Percentiles rank a stretch among this genome's conserved stretches.
These are phyloP conservation scores for Tetragonula carbonaria DNA, from an alignment of 2,888 invertebrate species.

Conservation along the genomic window DNA sequence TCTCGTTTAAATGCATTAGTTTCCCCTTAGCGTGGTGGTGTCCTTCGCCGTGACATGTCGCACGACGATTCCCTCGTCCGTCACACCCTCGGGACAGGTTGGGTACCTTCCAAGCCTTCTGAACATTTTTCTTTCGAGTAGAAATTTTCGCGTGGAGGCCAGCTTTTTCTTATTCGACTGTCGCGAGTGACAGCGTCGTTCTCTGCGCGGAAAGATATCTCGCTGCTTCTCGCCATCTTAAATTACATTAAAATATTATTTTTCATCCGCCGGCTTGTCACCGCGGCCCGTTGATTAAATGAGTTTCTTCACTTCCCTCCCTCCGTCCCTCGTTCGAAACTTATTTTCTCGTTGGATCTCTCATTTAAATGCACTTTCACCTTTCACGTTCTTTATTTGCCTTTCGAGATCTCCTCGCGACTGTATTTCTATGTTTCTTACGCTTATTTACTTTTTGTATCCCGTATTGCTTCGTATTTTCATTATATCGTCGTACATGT, in stretches of 20 bases:
- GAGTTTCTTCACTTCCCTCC: conserved; percentile 10
- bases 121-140: not conserved
- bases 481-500: too few relatives aligned
- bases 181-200: not conserved
- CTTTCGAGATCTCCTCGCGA: not conserved
- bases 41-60: not conserved
- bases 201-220: not conserved
- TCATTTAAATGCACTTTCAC: not conserved
- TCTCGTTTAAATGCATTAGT: conserved; percentile 14
- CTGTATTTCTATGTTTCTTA: not conserved
- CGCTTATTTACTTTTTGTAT: too few relatives aligned
- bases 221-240: not conserved
- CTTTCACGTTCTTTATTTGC: not conserved
- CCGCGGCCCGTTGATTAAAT: conserved; percentile 5
- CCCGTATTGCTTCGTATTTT: too few relatives aligned
- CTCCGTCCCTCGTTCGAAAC: not conserved
- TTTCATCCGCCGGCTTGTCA: too few relatives aligned
- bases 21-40: not conserved
- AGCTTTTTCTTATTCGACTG: not conserved
- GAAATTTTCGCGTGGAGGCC: not conserved
- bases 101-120: not conserved
- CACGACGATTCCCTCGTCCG: not conserved
- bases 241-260: conserved; percentile 9
- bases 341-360: not conserved
- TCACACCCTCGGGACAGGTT: too few relatives aligned